Evolutionary conservation across 2,113 vertebrate species (phyloP), one percentile per base, ranked within the genome.

Genomic region (Nanorana parkeri): DNA sequence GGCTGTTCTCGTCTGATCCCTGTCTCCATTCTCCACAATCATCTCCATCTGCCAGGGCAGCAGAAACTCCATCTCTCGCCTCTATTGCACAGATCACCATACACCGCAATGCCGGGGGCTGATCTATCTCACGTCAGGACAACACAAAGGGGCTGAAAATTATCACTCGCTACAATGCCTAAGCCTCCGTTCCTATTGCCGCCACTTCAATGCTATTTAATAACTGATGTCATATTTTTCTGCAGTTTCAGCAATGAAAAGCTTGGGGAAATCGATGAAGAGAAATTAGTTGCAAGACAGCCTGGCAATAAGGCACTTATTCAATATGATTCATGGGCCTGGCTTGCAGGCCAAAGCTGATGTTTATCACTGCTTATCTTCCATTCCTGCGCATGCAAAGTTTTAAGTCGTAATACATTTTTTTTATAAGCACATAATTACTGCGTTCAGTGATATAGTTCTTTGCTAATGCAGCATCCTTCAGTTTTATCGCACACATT

Each of bases 1-100:
- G 74, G 20, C 74, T 77, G 74, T 77, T 77, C 74, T 76, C 58
- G 21, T 64, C 36, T 77, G 74, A 77, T 77, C 60, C 58, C 74
- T 77, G 74, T 77, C 74, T 77, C 74, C 60, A 77, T 60, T 77
- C 74, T 77, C 74, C 60, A 77, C 74, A 47, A 77, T 77, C 74
- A 77, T 66, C 76, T 66, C 66, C 78, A 69, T 69, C 78, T 80
- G 78, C 77, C 61, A 68, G 28, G 32, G 51, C 64, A 56, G 77
- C 78, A 80, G 55, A 80, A 80, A 69, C 65, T 60, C 60, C 47
- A 54, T 67, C 73, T 47, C 74, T 52, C 41, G 58, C 60, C 58
- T 75, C 41, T 21, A 60, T 21, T 29, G 71, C 54, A 32, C 51
- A 56, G 73, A 5, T 67, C 76, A 17, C 13, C 55, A 11, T 65